Evolutionary conservation across 30 jellyfish, hydroid and myxozoan genomes (phyloP).

Genomic region (Chrysaora quinquecirrha): DNA sequence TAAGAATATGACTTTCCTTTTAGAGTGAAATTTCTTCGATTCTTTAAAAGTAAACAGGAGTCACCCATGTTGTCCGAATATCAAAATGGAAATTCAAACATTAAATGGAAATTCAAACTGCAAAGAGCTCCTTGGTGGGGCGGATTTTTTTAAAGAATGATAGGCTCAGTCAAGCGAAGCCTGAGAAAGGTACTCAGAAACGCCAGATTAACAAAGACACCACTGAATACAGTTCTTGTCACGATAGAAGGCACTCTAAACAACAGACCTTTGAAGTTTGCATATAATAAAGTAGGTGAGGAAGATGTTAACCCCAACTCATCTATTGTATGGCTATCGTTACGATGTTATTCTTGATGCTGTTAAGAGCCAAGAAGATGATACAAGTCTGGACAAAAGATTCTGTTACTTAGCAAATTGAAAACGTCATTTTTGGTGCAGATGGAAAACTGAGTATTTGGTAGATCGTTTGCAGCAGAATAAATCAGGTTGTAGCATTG

Average conservation of each 20-base stretch:
- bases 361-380: neutral
- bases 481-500: neutral
- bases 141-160: constrained; percentile 53
- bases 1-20: too few relatives aligned
- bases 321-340: constrained; percentile 31
- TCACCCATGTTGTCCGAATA: too few relatives aligned
- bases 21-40: too few relatives aligned
- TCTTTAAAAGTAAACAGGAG: too few relatives aligned
- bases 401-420: neutral
- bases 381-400: neutral
- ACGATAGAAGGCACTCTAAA: constrained; percentile 38
- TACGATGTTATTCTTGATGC: neutral
- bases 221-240: constrained; percentile 1
- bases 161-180: constrained; percentile 38
- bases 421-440: neutral
- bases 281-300: constrained; percentile 9
- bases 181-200: constrained; percentile 39
- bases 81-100: neutral
- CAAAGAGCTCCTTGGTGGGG: constrained; percentile 68
- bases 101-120: constrained; percentile 27
- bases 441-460: constrained; percentile 20
- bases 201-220: constrained; percentile 15
- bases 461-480: neutral
- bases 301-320: constrained; percentile 39
- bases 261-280: constrained; percentile 26